A percentile compares a stretch with the other conserved stretches of the same genome.
phyloP scores from a whole-genome alignment of 2,113 vertebrate genomes.

The Myotis lucifugus region DNA sequence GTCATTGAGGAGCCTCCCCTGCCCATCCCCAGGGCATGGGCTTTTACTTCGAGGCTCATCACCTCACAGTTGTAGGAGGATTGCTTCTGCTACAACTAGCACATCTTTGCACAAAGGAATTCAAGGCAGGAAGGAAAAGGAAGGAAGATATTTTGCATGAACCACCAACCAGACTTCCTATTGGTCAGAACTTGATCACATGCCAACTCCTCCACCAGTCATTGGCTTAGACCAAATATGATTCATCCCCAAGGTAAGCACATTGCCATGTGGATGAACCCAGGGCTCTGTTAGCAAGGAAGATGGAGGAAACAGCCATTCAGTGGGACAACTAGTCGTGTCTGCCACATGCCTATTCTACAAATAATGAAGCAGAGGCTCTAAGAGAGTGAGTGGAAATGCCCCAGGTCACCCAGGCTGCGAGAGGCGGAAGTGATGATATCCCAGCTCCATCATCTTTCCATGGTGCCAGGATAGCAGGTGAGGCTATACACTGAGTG shows the following conservation, averaged over 20 bases:
- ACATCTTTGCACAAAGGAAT: not conserved
- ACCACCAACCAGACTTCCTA: not conserved
- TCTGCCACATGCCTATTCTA: not conserved
- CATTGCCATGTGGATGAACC: not conserved
- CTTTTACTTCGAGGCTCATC: not conserved
- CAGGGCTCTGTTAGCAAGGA: not conserved
- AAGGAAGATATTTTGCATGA: not conserved
- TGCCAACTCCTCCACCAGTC: not conserved
- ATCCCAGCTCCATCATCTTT: not conserved
- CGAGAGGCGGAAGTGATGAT: not conserved
- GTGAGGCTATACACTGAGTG: not conserved
- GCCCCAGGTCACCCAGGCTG: not conserved
- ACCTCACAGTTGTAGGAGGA: not conserved
- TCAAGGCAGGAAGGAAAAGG: not conserved
- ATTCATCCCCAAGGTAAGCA: not conserved
- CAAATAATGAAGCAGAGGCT: not conserved
- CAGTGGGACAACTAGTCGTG: not conserved
- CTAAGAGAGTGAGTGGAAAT: not conserved
- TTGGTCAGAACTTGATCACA: not conserved
- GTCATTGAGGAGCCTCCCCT: not conserved
- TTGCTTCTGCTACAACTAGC: not conserved
- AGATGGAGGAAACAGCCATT: not conserved
- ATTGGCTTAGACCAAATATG: not conserved
- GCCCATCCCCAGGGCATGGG: not conserved
- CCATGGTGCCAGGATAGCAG: not conserved